Evolutionary conservation across 2,888 invertebrate species (phyloP), one percentile per base, ranked within the genome.

Genomic region (Nasonia oneida): DNA sequence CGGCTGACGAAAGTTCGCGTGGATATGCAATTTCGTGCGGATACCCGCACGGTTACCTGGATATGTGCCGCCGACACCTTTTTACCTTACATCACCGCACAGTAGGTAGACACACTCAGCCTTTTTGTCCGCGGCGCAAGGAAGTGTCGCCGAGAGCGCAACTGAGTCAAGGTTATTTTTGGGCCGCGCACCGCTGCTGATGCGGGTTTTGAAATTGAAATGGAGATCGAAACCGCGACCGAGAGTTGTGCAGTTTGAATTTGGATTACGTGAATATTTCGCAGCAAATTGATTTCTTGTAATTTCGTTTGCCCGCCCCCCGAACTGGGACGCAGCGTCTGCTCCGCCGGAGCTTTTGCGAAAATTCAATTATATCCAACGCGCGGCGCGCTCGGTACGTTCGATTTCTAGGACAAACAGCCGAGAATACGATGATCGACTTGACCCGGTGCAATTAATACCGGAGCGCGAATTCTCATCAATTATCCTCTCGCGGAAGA

Each of bases 151-250:
- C 3, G 23, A 67, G 50, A 39, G 42, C 78, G 67, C 42, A 80
- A 67, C 33, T 81, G 57, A 76, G 84, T 76, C 84, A 81, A 76
- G 84, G 84, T 50, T 81, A 70, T 67, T 67, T 84, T 84, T 79
- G 61, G 83, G 64, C 15, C 6, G 42, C 5, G 10, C 8, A 10
- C 37, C 29, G 10, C 29, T 23, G 23, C 23, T 23, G 23, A 23
- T 23, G 23, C 23, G 23, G 42, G 23, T 81, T 73, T 81, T 57
- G 23, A 39, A 81, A 81, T 57, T n/a, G 80, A 73, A 57, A 10
- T 37, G 37, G 37, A 33, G 53, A 76, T 29, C 3, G 15, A 76
- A 47, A 29, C 12, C 39, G 18, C 64, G 64, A 42, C 12, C 47
- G 37, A 8, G 61, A 5, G 61, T 5, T n/a, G 5, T 57, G 6